Conservation (phyloP, 2,113 vertebrate genomes). For the Miniopterus natalensis region DNA sequence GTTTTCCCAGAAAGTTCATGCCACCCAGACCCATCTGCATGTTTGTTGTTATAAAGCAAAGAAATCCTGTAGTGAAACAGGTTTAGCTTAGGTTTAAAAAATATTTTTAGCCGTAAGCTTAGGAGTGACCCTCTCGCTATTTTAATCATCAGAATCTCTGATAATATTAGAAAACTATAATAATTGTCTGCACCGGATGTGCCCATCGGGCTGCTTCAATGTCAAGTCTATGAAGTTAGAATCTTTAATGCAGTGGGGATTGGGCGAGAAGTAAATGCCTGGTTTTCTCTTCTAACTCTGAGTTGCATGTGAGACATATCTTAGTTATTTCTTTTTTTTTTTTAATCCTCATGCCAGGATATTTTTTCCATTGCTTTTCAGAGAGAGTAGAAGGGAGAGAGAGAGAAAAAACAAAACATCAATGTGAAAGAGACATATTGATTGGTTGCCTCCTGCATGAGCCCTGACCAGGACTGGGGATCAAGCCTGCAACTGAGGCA, state of each 20-base stretch:
- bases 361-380: too few species aligned
- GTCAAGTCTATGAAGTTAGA: not conserved
- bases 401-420: too few species aligned
- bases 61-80: slow-evolving; percentile 26
- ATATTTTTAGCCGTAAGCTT: not conserved
- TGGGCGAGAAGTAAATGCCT: not conserved
- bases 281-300: not conserved
- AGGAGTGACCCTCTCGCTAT: not conserved
- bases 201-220: not conserved
- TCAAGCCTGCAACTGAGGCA: too few species aligned
- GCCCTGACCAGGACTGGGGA: too few species aligned
- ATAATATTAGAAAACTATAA: not conserved
- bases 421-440: too few species aligned
- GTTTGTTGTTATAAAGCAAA: not conserved
- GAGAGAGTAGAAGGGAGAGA: too few species aligned
- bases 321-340: not conserved
- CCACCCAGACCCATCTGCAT: slow-evolving; percentile 15
- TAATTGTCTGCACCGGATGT: not conserved
- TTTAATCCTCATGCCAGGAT: too few species aligned
- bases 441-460: too few species aligned
- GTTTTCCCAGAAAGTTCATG: not conserved
- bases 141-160: not conserved
- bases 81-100: not conserved
- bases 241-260: not conserved
- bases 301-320: not conserved